Evolutionary conservation across 2,113 vertebrate genomes (phyloP).

Genomic region (Cromileptes altivelis): DNA sequence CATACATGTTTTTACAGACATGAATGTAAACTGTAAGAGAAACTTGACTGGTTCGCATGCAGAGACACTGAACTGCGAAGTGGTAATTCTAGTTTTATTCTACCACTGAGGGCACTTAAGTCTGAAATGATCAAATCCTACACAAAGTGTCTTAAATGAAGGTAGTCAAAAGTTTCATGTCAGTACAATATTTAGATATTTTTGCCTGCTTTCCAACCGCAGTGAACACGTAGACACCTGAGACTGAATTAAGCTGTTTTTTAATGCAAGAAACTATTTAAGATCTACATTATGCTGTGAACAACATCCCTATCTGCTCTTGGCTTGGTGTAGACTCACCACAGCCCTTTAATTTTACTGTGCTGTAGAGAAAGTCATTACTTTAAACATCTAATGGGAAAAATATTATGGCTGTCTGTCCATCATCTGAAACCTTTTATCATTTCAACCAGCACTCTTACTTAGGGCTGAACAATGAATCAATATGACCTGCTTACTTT

Average conservation of each 20-base stretch:
- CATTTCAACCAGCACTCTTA: not conserved
- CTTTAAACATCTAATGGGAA: constrained; percentile 21
- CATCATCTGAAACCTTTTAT: not conserved
- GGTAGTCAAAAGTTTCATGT: not conserved
- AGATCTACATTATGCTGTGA: not conserved
- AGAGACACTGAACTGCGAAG: no score
- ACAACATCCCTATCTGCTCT: not conserved
- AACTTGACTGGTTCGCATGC: no score
- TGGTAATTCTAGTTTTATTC: no score
- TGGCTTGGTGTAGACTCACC: not conserved
- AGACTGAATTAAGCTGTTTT: not conserved
- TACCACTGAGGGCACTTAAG: no score
- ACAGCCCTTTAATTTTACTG: constrained; percentile 1
- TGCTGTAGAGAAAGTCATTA: constrained; percentile 19
- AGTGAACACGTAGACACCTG: not conserved
- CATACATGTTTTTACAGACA: no score
- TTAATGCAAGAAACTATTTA: not conserved
- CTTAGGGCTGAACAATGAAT: not conserved
- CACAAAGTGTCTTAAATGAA: not conserved
- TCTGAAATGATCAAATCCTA: not conserved
- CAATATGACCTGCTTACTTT: not conserved
- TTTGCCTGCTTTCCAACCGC: not conserved
- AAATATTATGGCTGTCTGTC: not conserved
- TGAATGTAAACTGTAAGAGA: no score
- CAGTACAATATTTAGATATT: not conserved